Percentiles rank a stretch among this genome's conserved stretches.
Evolutionary conservation across 2,113 vertebrate species (phyloP).

Genomic region (Callaeas wilsoni): DNA sequence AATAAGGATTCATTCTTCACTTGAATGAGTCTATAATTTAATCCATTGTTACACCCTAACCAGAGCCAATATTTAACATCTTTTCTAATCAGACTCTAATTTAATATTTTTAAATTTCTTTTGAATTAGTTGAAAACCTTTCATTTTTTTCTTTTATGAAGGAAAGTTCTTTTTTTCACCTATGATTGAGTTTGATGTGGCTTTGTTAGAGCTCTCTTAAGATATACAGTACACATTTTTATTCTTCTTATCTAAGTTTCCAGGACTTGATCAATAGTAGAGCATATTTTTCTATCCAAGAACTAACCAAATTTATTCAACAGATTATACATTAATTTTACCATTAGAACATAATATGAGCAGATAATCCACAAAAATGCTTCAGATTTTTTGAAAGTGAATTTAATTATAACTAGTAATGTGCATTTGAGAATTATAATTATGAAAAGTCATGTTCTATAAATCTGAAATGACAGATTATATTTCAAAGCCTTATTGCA

Average conservation of each 20-base stretch:
- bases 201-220: slow-evolving; percentile 40
- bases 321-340: slow-evolving; percentile 74
- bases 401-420: slow-evolving; percentile 78
- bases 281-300: slow-evolving; percentile 48
- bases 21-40: slow-evolving; percentile 53
- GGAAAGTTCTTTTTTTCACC: slow-evolving; percentile 15
- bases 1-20: slow-evolving; percentile 42
- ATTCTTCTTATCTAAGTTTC: slow-evolving; percentile 58
- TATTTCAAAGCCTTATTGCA: slow-evolving; percentile 78
- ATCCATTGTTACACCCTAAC: slow-evolving; percentile 31
- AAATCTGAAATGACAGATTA: slow-evolving; percentile 78
- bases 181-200: slow-evolving; percentile 28
- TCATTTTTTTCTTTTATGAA: slow-evolving; percentile 21
- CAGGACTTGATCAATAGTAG: slow-evolving; percentile 58
- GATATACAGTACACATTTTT: slow-evolving; percentile 40
- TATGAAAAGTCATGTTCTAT: slow-evolving; percentile 75
- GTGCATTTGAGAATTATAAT: slow-evolving; percentile 74
- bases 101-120: slow-evolving; percentile 44
- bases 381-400: slow-evolving; percentile 74
- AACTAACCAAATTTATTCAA: slow-evolving; percentile 67
- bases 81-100: slow-evolving; percentile 46
- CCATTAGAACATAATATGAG: slow-evolving; percentile 59
- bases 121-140: slow-evolving; percentile 30
- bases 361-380: slow-evolving; percentile 72
- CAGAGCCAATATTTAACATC: slow-evolving; percentile 36